Percentiles rank a stretch among this genome's conserved stretches.
Conservation (phyloP, 2,797 vertebrate species). For the Ctenopoma kingsleyae region DNA sequence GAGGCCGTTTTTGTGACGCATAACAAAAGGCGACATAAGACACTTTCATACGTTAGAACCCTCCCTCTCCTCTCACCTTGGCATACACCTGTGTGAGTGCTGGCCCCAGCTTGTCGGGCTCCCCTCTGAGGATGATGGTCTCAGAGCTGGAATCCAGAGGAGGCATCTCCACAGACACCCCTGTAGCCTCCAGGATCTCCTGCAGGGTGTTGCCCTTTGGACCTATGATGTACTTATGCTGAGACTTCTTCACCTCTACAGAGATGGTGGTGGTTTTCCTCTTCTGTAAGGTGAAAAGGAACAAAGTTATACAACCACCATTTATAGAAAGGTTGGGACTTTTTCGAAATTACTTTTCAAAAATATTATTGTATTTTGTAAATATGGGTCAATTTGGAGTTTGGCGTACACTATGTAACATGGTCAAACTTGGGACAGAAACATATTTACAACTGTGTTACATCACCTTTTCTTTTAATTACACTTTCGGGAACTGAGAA, state of each 20-base stretch:
- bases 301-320: background rate
- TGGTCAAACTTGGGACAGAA: no score
- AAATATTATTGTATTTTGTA: no score
- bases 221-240: constrained; percentile 87
- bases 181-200: constrained; percentile 87
- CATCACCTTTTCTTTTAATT: no score
- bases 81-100: constrained; percentile 86
- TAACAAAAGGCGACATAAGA: no score
- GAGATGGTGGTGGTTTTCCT: constrained; percentile 88
- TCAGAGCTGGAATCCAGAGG: constrained; percentile 84
- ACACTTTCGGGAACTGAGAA: no score
- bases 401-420: no score
- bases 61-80: constrained; percentile 73
- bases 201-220: constrained; percentile 87
- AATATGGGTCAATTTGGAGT: no score
- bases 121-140: constrained; percentile 86
- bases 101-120: constrained; percentile 85
- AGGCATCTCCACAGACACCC: constrained; percentile 87
- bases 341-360: no score
- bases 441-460: no score
- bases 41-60: background rate
- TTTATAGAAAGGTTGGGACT: no score
- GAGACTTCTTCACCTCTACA: constrained; percentile 87
- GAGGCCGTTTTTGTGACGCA: no score
- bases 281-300: constrained; percentile 73